phyloP scores from a whole-genome alignment of 2,113 vertebrate genomes.

The Chaetura pelagica region DNA sequence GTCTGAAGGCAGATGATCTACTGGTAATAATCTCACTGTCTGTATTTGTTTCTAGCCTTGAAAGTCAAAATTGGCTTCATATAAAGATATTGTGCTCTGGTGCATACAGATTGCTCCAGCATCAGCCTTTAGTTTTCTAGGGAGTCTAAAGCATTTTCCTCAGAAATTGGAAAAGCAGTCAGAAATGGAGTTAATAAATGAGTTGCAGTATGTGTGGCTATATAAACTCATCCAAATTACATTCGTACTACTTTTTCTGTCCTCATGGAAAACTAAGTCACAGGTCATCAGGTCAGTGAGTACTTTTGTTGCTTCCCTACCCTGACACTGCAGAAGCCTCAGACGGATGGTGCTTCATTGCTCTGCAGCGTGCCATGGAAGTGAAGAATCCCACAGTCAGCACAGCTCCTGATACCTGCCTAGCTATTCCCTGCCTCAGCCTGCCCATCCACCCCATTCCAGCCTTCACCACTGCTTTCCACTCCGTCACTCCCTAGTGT shows the following conservation, averaged over 20 bases:
- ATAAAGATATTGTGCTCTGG: rapidly evolving
- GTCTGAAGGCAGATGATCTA: background rate
- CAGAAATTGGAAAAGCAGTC: background rate
- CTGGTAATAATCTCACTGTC: rapidly evolving
- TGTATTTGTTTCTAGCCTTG: background rate
- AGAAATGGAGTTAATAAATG: background rate
- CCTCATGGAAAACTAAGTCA: background rate
- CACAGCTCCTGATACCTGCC: background rate
- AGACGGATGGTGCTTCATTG: background rate
- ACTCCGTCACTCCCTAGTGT: background rate
- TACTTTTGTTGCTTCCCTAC: background rate
- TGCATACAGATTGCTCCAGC: background rate
- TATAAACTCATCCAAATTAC: background rate
- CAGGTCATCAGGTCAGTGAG: background rate
- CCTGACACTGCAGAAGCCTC: background rate
- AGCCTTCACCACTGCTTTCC: background rate
- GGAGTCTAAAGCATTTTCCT: background rate
- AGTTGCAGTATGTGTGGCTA: rapidly evolving
- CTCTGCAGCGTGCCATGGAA: background rate
- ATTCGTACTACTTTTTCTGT: background rate
- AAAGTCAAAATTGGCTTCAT: background rate
- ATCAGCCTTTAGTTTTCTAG: background rate
- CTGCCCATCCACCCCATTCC: background rate
- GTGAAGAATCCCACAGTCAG: background rate
- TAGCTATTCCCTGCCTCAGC: background rate